These are phyloP conservation scores for Scalopus aquaticus DNA, from an alignment of 2,113 vertebrate genomes.

Conservation along the genomic window DNA sequence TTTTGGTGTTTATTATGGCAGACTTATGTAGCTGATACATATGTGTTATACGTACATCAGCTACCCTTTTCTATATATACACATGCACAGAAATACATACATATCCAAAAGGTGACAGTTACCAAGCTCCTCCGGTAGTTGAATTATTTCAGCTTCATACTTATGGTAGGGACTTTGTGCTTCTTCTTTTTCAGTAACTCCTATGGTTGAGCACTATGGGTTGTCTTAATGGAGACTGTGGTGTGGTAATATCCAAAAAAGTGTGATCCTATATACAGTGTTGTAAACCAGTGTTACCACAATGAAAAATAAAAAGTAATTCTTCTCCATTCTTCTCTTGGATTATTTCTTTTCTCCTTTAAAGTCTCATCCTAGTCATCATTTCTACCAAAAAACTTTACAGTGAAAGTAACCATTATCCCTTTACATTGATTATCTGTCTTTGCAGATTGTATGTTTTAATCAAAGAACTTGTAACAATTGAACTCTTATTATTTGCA, in stretches of 20 bases:
- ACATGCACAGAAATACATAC: neutral
- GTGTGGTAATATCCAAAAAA: too few species aligned
- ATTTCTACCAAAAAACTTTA: neutral
- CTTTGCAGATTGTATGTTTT: neutral
- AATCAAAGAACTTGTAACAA: neutral
- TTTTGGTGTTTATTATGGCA: too few species aligned
- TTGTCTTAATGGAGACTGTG: too few species aligned
- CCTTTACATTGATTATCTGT: neutral
- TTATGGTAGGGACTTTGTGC: neutral
- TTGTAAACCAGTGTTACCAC: too few species aligned
- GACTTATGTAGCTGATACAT: too few species aligned
- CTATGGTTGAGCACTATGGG: too few species aligned
- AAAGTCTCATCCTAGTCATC: neutral
- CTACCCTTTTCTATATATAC: neutral
- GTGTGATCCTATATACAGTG: too few species aligned
- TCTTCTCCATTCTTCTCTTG: neutral
- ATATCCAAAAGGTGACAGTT: neutral
- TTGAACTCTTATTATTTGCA: neutral
- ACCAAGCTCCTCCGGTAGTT: neutral
- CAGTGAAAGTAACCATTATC: neutral
- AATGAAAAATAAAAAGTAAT: neutral
- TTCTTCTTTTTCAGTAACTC: too few species aligned
- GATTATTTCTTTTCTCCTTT: neutral
- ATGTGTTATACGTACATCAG: neutral
- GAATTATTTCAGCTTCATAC: neutral